Evolutionary conservation across 2,888 invertebrate genomes (phyloP), one percentile per base, ranked within the genome.

Genomic region (Sipunculus nudus): DNA sequence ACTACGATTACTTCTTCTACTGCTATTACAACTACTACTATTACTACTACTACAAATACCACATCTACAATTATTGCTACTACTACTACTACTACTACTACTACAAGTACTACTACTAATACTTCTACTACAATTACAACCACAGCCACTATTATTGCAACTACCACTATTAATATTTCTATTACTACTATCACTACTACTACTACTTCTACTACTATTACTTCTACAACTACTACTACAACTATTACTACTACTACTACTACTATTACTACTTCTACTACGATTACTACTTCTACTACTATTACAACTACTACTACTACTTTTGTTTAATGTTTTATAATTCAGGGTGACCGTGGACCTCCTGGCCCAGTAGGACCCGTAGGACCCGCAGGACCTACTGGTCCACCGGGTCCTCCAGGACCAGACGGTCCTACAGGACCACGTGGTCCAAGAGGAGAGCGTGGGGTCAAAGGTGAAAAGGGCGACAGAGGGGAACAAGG

Each of bases 281-380:
- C 53, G 38, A 38, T 53, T 57, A 40, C 58, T 57, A 57, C 56
- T 54, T 32, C 57, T 55, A 56, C 57, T 55, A 52, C 57, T 56
- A 56, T 53, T 56, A 52, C 57, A 54, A 55, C 57, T 55, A 52
- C 57, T 55, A 56, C 58, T 41, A 41, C 58, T 58, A 56, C 58
- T 54, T 31, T 53, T 58, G 56, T 53, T 54, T n/a, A n/a, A n/a
- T n/a, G n/a, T n/a, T n/a, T n/a, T n/a, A n/a, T n/a, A n/a, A n/a
- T n/a, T n/a, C n/a, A n/a, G n/a, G n/a, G n/a, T n/a, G n/a, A n/a
- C n/a, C n/a, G n/a, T n/a, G n/a, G n/a, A n/a, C n/a, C n/a, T n/a
- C n/a, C n/a, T n/a, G n/a, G n/a, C n/a, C n/a, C n/a, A n/a, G n/a
- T n/a, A n/a, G n/a, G n/a, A n/a, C n/a, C n/a, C n/a, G n/a, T n/a